Percentiles rank a stretch among this genome's conserved stretches.
These are phyloP conservation scores for Caenorhabditis afra DNA, from an alignment of 2,888 invertebrate genomes.

Conservation along the genomic window DNA sequence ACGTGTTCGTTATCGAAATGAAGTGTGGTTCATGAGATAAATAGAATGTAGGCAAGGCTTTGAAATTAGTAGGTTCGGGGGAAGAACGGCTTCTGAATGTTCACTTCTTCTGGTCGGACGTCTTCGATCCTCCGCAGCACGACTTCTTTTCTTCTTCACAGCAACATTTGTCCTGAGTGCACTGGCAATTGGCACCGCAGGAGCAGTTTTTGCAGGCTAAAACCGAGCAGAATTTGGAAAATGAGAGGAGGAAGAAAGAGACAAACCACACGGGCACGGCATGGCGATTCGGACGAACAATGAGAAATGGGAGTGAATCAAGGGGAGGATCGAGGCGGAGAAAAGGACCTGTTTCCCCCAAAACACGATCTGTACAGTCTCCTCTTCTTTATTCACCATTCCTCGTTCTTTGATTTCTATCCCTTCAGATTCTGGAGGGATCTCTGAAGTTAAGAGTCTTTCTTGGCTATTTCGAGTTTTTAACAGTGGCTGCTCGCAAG, in stretches of 20 bases:
- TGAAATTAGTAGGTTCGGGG: constrained; percentile 27
- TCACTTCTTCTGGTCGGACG: constrained; percentile 38
- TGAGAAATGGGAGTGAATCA: constrained; percentile 3
- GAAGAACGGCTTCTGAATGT: background rate
- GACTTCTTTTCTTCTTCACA: constrained; percentile 45
- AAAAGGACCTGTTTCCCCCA: constrained; percentile 27
- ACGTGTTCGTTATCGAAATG: constrained; percentile 37
- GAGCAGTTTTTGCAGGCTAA: constrained; percentile 50
- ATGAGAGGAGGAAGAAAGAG: background rate
- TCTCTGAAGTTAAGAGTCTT: background rate
- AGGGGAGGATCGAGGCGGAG: constrained; percentile 17
- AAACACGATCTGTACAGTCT: constrained; percentile 20
- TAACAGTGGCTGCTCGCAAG: constrained; percentile 77
- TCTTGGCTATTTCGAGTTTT: background rate
- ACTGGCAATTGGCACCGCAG: constrained; percentile 41
- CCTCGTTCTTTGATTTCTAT: constrained; percentile 3
- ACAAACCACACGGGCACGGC: constrained; percentile 52
- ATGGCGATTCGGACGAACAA: constrained; percentile 20
- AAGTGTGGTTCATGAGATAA: background rate
- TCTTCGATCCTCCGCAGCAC: constrained; percentile 33
- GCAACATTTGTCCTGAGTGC: constrained; percentile 43
- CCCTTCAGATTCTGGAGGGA: too few relatives aligned
- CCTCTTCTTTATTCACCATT: too few relatives aligned
- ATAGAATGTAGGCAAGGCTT: background rate
- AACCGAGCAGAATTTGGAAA: background rate